A percentile compares a stretch with the other conserved stretches of the same genome.
These are phyloP conservation scores for Ptiloglossa arizonensis DNA, from an alignment of 1,140 invertebrate genomes.

Conservation along the genomic window DNA sequence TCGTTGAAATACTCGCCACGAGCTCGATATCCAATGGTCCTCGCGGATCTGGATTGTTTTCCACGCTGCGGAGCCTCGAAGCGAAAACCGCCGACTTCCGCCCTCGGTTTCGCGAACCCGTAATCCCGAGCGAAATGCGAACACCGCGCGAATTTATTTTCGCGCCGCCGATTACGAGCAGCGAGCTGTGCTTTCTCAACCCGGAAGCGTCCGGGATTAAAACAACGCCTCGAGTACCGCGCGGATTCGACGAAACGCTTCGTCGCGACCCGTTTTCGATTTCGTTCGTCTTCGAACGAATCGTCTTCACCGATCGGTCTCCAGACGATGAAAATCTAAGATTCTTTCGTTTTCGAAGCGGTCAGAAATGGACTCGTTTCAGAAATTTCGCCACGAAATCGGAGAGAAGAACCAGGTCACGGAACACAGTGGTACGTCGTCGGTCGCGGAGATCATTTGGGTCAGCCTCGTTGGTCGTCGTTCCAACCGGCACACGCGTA, in stretches of 20 bases:
- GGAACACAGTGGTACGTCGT: no score
- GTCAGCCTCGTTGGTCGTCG: no score
- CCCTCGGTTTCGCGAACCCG: neutral
- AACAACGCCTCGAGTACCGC: neutral
- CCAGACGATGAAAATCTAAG: no score
- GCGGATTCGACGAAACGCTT: neutral
- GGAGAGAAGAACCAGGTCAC: no score
- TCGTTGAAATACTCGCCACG: no score
- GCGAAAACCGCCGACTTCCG: neutral
- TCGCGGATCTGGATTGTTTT: neutral
- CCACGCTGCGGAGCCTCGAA: neutral
- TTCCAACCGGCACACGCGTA: no score
- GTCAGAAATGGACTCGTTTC: no score
- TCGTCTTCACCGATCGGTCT: no score
- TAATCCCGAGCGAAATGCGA: neutral
- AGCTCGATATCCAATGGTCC: no score
- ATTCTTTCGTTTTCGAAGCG: no score
- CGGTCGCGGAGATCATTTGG: no score
- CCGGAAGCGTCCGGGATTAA: constrained; percentile 14
- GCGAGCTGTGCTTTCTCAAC: neutral
- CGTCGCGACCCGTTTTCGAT: neutral
- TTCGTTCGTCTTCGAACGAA: neutral
- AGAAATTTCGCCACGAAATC: no score
- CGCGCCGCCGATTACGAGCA: neutral
- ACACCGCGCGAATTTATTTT: constrained; percentile 25